Base-by-base conservation (phyloP, 2,888 invertebrate genomes). In the Nemapogon koenigi region DNA sequence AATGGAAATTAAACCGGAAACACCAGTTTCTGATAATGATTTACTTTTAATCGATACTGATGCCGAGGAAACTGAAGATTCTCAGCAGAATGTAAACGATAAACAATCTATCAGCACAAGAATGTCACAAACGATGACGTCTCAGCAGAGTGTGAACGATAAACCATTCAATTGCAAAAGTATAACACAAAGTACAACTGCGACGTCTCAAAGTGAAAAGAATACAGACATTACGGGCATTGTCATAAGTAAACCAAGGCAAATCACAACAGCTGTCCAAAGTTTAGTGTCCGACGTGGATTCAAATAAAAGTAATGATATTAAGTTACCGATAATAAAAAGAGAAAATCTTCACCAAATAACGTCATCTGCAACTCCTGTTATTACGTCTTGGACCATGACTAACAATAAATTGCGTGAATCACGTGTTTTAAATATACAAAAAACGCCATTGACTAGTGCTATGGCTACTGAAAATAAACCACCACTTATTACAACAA, bases 1-100 rank as follows among this genome's bases (percentile, higher is more conserved):
- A 58, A 73, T 87, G 62, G 87, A 89, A 53, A 81, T 86, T 38
- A 92, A 92, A 63, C 91, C 90, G 1, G 91, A 91, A 41, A 92
- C 92, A 1, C 92, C 92, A 3, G 88, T 89, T 50, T 91, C 92
- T 30, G 92, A 91, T 54, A 86, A 86, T 53, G 91, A 91, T 52
- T 69, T 91, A 15, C 87, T 91, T 61, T 87, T 92, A 62, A 92
- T 93, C 41, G 92, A 92, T 58, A 91, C 91, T 0, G 92, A 92
- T 51, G 90, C 89, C 6, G 92, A 92, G 55, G 91, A 92, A 55
- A 73, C 76, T 19, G 85, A 86, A 35, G 88, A 88, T 55, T 59
- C 60, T 16, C 53, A 78, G 53, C 62, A 80, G 69, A 66, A 78
- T 52, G 50, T 63, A 16, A 55, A 60, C 40, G 72, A 73, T 44